Evolutionary conservation across 1,140 invertebrate species (phyloP).

Genomic region (Charaxes varanes): DNA sequence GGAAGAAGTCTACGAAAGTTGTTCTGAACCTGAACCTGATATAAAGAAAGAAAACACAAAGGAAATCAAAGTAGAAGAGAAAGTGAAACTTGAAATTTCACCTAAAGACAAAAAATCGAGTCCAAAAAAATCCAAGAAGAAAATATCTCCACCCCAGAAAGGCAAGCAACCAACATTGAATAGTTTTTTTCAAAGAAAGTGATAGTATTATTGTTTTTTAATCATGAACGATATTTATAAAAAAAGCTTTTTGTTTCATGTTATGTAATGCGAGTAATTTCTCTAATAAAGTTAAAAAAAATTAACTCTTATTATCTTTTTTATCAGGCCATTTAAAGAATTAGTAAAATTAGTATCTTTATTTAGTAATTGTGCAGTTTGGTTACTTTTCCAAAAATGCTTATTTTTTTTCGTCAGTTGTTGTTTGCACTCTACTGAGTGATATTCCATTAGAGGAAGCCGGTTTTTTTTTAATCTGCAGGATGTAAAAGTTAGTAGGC

Average conservation of each 20-base stretch:
- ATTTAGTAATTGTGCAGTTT: too few species aligned
- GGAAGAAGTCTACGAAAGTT: constrained; percentile 64
- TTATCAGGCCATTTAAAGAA: too few species aligned
- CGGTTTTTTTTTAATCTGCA: too few species aligned
- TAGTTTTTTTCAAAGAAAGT: constrained; percentile 57
- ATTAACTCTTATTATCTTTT: too few species aligned
- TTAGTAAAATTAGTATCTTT: too few species aligned
- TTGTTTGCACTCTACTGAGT: too few species aligned
- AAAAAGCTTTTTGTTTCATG: constrained; percentile 4
- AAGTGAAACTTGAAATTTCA: constrained; percentile 21
- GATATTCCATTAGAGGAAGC: too few species aligned
- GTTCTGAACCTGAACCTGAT: constrained; percentile 54
- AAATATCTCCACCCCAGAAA: constrained; percentile 49
- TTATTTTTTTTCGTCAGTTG: too few species aligned
- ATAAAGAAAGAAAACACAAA: constrained; percentile 18
- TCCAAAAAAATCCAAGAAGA: constrained; percentile 38
- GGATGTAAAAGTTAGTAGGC: too few species aligned
- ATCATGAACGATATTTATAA: constrained; percentile 12
- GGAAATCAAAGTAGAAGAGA: constrained; percentile 28
- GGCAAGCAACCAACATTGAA: constrained; percentile 58
- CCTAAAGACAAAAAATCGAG: constrained; percentile 33
- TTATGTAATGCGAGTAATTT: too few species aligned
- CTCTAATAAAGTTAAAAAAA: too few species aligned
- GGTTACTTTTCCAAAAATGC: too few species aligned
- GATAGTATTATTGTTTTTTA: constrained; percentile 8